Evolutionary conservation across 2,888 invertebrate genomes (phyloP).

Genomic region (Strigamia transsilvanica): DNA sequence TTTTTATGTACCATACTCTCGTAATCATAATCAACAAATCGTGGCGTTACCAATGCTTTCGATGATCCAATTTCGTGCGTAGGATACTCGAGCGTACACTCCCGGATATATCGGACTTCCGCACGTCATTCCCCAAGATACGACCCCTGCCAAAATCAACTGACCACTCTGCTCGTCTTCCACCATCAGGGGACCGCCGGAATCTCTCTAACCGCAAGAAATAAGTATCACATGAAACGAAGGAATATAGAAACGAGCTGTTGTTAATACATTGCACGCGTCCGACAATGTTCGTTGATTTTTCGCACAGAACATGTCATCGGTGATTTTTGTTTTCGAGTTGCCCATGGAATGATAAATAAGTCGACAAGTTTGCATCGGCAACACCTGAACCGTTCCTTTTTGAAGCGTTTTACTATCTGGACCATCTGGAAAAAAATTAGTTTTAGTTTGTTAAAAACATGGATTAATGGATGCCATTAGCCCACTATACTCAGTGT

Average conservation of each 20-base stretch:
- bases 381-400: background rate
- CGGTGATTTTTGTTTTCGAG: background rate
- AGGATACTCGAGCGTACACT: constrained; percentile 36
- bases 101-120: background rate
- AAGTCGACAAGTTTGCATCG: background rate
- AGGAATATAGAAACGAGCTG: too few relatives aligned
- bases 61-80: constrained; percentile 33
- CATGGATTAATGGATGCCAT: too few relatives aligned
- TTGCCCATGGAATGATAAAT: background rate
- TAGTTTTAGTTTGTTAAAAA: too few relatives aligned
- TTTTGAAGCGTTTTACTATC: background rate
- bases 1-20: background rate
- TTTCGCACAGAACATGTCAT: background rate
- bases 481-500: background rate
- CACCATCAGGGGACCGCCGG: constrained; percentile 38
- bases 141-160: background rate
- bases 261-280: background rate
- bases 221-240: background rate
- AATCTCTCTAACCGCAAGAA: background rate
- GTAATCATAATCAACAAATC: background rate
- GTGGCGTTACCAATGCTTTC: constrained; percentile 2
- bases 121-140: constrained; percentile 37
- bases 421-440: background rate
- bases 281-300: background rate
- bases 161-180: background rate